A percentile compares a stretch with the other conserved stretches of the same genome.
Conservation (phyloP, 2,888 invertebrate species). For the Drosophila cognata region DNA sequence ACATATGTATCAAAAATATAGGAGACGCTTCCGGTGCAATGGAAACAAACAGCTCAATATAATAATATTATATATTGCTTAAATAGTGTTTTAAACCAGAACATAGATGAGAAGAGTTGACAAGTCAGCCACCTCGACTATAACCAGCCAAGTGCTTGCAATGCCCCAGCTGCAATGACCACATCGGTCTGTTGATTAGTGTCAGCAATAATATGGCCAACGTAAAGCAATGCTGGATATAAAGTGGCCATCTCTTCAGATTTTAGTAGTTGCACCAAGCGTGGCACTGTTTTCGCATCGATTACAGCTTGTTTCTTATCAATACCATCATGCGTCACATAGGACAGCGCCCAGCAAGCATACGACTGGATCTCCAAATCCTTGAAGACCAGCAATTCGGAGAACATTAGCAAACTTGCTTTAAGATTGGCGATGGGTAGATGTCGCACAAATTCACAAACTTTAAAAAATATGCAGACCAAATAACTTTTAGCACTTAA, state of each 20-base stretch:
- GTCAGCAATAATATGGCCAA: constrained; percentile 98
- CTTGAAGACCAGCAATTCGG: constrained; percentile 88
- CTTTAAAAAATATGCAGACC: background rate
- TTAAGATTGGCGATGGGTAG: constrained; percentile 94
- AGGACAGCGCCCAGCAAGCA: constrained; percentile 97
- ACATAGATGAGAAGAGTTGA: background rate
- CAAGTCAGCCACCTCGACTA: constrained; percentile 84
- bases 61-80: background rate
- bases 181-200: constrained; percentile 93
- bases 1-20: background rate
- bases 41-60: background rate
- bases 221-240: constrained; percentile 93
- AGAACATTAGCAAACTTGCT: constrained; percentile 91
- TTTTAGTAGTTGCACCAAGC: constrained; percentile 90
- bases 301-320: constrained; percentile 95
- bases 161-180: constrained; percentile 90
- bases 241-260: constrained; percentile 89
- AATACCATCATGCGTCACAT: constrained; percentile 96
- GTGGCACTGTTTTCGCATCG: constrained; percentile 88
- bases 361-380: constrained; percentile 95
- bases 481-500: background rate
- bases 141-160: constrained; percentile 88
- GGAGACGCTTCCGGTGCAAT: background rate
- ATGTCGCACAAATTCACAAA: constrained; percentile 97
- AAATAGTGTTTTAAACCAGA: background rate